A percentile compares a stretch with the other conserved stretches of the same genome.
Conservation (phyloP, 35 echinoderm and acorn worm genomes). For the Apostichopus japonicus region DNA sequence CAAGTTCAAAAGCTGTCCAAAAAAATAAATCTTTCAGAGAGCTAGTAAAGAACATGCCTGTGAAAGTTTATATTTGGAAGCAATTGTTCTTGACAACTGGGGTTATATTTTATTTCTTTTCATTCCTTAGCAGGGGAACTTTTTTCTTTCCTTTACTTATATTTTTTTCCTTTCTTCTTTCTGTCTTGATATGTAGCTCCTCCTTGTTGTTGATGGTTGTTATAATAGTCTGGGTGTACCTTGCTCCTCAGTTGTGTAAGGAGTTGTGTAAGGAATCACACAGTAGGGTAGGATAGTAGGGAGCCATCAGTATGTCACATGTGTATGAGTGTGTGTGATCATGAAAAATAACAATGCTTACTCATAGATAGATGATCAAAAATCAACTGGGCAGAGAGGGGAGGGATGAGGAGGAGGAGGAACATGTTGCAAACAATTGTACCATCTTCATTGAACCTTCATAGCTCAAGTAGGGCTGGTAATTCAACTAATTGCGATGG, state of each 20-base stretch:
- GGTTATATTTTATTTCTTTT: constrained; percentile 11
- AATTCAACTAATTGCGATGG: too few species aligned
- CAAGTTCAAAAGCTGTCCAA: not conserved
- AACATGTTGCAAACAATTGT: not conserved
- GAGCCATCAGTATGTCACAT: too few species aligned
- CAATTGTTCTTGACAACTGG: constrained; percentile 47
- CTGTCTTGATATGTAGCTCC: not conserved
- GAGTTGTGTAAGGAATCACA: not conserved
- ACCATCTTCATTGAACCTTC: too few species aligned
- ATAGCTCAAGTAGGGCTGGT: too few species aligned
- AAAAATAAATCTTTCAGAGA: constrained; percentile 26
- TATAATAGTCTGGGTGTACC: not conserved
- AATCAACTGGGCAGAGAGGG: too few species aligned
- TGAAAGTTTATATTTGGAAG: constrained; percentile 18
- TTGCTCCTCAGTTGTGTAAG: not conserved
- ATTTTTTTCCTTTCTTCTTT: not conserved
- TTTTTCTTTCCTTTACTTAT: not conserved
- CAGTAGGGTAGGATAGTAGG: not conserved
- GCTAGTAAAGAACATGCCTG: constrained; percentile 16
- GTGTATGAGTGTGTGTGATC: too few species aligned
- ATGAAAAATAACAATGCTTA: too few species aligned
- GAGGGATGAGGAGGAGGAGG: not conserved
- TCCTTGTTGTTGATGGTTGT: not conserved
- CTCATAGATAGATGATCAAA: too few species aligned
- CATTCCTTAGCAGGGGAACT: constrained; percentile 27